These are phyloP conservation scores for Oscheius sp. DNA, from an alignment of 2,888 invertebrate genomes.

Conservation along the genomic window DNA sequence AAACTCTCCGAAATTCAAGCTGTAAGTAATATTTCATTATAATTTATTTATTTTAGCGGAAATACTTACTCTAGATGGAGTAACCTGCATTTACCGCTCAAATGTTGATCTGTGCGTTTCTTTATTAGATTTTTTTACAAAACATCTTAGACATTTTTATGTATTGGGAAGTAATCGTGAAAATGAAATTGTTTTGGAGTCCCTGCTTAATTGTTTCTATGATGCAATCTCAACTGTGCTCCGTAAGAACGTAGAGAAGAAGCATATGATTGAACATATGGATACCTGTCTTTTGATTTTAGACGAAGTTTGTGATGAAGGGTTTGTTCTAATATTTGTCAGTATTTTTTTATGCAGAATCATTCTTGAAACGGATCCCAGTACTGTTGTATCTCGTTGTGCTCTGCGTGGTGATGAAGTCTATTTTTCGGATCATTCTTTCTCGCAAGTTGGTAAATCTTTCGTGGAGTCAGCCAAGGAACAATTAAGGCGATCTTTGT, in stretches of 20 bases:
- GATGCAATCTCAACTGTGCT: conserved; percentile 85
- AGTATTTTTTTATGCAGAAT: conserved; percentile 78
- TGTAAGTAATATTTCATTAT: conserved; percentile 72
- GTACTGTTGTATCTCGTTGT: conserved; percentile 89
- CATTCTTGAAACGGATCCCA: conserved; percentile 92
- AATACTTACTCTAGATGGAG: conserved; percentile 96
- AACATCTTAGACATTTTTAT: too few species aligned
- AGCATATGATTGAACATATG: conserved; percentile 87
- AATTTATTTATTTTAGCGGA: conserved; percentile 76
- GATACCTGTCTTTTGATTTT: conserved; percentile 94
- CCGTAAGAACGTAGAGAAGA: conserved; percentile 92
- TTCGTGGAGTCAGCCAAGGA: conserved; percentile 90
- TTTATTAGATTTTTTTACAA: too few species aligned
- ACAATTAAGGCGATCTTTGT: conserved; percentile 95
- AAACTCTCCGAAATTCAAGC: conserved; percentile 90
- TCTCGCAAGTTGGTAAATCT: conserved; percentile 79
- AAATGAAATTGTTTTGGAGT: conserved; percentile 92
- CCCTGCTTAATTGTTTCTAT: conserved; percentile 90
- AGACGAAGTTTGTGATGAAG: conserved; percentile 98
- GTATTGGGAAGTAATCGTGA: conserved; percentile 97
- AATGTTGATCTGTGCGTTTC: conserved; percentile 97
- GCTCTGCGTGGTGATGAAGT: conserved; percentile 93
- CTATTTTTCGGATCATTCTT: conserved; percentile 96
- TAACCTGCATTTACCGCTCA: conserved; percentile 95
- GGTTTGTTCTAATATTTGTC: conserved; percentile 76